Percentiles rank a stretch among this genome's conserved stretches.
These are phyloP conservation scores for Caenorhabditis afra DNA, from an alignment of 2,888 invertebrate species.

Conservation along the genomic window DNA sequence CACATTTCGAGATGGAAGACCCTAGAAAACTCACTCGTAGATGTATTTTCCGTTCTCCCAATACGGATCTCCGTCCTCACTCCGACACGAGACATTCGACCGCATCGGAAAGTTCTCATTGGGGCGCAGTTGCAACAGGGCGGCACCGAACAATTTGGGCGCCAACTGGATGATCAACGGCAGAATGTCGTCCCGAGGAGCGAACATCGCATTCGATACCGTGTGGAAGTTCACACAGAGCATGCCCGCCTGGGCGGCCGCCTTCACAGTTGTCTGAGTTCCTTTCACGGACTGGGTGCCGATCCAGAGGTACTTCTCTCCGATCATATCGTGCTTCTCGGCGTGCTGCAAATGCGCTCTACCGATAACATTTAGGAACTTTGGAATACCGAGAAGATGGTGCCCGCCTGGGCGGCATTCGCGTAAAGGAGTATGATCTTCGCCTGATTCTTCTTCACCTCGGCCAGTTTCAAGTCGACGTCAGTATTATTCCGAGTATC, in stretches of 20 bases:
- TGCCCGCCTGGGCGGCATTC: constrained; percentile 66
- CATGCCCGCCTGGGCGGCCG: constrained; percentile 77
- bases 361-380: background rate
- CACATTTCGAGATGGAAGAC: background rate
- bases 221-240: constrained; percentile 79
- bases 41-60: constrained; percentile 73
- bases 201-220: constrained; percentile 77
- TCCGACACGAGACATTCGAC: constrained; percentile 75
- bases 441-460: constrained; percentile 69
- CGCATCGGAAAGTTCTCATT: constrained; percentile 66
- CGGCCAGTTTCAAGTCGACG: constrained; percentile 60
- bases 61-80: constrained; percentile 60
- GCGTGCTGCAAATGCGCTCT: constrained; percentile 85
- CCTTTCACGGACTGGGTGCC: constrained; percentile 87
- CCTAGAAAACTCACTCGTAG: constrained; percentile 66
- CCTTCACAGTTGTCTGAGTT: constrained; percentile 63
- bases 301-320: constrained; percentile 96
- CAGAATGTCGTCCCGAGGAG: constrained; percentile 75
- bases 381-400: constrained; percentile 82
- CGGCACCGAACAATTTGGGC: constrained; percentile 74
- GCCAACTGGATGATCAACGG: constrained; percentile 74
- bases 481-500: constrained; percentile 67
- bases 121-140: constrained; percentile 61
- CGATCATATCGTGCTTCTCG: constrained; percentile 87
- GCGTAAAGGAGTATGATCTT: constrained; percentile 91